These are phyloP conservation scores for Mareca penelope DNA, from an alignment of 2,797 vertebrate genomes.

Conservation along the genomic window DNA sequence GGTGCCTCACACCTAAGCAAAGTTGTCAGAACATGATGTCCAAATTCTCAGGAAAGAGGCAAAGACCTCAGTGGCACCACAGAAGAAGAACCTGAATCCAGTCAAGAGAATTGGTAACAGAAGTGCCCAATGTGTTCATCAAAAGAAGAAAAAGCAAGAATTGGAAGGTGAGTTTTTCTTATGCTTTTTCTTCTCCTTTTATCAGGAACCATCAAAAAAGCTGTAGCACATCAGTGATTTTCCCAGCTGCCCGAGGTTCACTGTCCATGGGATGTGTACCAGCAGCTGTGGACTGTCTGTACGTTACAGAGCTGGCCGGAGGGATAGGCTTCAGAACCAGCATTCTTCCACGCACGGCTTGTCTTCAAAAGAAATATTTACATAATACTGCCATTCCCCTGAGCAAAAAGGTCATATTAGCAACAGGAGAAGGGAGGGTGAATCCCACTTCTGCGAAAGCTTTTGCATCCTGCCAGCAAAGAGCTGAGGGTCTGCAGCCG, in stretches of 20 bases:
- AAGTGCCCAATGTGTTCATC: not conserved
- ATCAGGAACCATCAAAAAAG: not conserved
- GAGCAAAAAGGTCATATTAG: not conserved
- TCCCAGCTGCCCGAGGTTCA: not conserved
- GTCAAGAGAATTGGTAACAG: not conserved
- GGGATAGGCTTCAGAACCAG: not conserved
- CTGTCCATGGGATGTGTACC: not conserved
- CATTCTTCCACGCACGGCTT: not conserved
- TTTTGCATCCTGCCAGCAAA: not conserved
- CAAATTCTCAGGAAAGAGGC: not conserved
- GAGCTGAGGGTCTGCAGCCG: not conserved
- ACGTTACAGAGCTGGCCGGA: not conserved
- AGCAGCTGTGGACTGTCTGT: not conserved
- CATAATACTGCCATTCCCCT: not conserved
- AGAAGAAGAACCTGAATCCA: not conserved
- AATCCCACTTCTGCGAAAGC: not conserved
- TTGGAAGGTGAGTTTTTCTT: not conserved
- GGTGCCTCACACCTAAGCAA: no score
- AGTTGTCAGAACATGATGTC: not conserved
- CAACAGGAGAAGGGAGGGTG: not conserved
- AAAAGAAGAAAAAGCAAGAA: not conserved
- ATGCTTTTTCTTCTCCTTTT: not conserved
- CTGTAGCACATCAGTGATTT: not conserved
- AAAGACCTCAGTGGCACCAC: not conserved
- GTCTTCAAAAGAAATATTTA: conserved; percentile 35